Evolutionary conservation across 2,113 vertebrate species (phyloP).

Genomic region (Neodontobutis hainanensis): DNA sequence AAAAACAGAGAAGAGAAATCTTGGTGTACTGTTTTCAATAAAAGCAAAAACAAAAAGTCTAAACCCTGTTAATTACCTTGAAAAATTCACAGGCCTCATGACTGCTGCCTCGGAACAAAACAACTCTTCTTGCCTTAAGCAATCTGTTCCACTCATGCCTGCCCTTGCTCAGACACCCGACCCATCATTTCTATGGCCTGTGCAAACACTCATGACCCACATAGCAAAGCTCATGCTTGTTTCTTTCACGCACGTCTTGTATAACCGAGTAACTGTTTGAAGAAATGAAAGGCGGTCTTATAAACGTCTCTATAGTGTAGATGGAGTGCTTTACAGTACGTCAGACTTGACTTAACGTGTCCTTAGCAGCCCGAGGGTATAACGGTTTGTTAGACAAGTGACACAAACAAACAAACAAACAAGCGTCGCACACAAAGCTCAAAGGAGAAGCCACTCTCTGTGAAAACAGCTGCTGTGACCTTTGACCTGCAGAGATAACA

Average conservation of each 20-base stretch:
- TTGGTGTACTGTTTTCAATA: neutral
- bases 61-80: constrained; percentile 38
- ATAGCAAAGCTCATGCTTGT: constrained; percentile 31
- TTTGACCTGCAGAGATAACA: constrained; percentile 6
- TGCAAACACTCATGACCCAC: constrained; percentile 66
- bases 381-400: constrained; percentile 35
- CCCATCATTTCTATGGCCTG: constrained; percentile 44
- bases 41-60: neutral
- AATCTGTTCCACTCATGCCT: constrained; percentile 44
- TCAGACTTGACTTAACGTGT: constrained; percentile 59
- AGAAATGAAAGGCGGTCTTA: constrained; percentile 48
- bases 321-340: constrained; percentile 35
- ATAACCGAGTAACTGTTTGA: constrained; percentile 35
- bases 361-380: constrained; percentile 23
- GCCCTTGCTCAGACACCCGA: constrained; percentile 34
- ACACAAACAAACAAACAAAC: constrained; percentile 36
- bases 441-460: neutral
- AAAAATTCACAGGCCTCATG: constrained; percentile 52
- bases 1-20: neutral
- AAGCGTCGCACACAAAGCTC: neutral
- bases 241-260: constrained; percentile 31
- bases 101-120: constrained; percentile 37
- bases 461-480: constrained; percentile 6
- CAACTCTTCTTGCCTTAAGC: constrained; percentile 45
- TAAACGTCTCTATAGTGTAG: constrained; percentile 42